Evolutionary conservation across 2,797 vertebrate genomes (phyloP).

Genomic region (Pangasius mekongensis): DNA sequence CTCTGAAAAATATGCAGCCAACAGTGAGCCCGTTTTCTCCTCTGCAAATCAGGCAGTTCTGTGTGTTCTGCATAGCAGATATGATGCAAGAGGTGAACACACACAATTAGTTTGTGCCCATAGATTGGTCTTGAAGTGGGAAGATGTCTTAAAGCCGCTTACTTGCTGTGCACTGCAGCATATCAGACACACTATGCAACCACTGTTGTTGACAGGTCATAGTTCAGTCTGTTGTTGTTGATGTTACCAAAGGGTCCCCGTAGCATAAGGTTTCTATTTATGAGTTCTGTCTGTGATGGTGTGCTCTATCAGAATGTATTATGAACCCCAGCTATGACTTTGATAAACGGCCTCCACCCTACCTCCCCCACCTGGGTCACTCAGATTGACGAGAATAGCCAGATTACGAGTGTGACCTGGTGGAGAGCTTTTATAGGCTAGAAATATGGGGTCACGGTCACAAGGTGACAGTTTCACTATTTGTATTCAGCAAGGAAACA

Average conservation of each 20-base stretch:
- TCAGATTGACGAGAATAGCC: not conserved
- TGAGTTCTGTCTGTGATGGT: not conserved
- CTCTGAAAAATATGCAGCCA: not conserved
- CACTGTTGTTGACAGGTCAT: not conserved
- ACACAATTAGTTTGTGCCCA: not conserved
- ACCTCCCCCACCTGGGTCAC: no score
- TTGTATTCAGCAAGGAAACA: not conserved
- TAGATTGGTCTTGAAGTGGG: not conserved
- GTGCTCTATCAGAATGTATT: not conserved
- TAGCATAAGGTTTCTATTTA: not conserved
- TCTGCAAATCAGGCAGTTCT: not conserved
- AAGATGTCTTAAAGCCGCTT: not conserved
- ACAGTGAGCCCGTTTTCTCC: not conserved
- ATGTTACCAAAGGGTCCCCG: no score
- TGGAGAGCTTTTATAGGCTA: not conserved
- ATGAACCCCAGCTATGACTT: not conserved
- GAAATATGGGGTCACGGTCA: not conserved
- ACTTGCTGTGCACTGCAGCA: not conserved
- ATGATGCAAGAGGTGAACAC: not conserved
- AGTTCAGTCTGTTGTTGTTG: not conserved
- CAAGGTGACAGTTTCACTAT: not conserved
- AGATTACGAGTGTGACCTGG: not conserved
- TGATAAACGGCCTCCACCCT: no score
- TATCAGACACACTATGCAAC: not conserved
- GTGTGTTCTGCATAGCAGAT: not conserved